Evolutionary conservation across 2,888 invertebrate species (phyloP).

Genomic region (Tethea ocularis): DNA sequence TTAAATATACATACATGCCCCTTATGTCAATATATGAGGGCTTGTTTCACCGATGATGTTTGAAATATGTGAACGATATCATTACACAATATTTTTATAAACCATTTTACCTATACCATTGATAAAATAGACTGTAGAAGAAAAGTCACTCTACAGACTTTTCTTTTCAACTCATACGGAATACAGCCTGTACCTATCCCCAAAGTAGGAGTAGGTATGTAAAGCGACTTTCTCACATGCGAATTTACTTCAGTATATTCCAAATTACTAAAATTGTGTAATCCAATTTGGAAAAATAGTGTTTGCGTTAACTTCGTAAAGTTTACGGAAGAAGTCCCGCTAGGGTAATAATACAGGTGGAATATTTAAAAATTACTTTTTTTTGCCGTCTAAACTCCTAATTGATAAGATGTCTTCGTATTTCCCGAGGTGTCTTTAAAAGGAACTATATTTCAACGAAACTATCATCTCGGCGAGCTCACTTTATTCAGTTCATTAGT

Average conservation of each 20-base stretch:
- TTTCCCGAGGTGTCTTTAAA: constrained; percentile 41
- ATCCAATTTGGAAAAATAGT: background rate
- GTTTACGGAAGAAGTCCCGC: background rate
- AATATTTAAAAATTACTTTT: constrained; percentile 3
- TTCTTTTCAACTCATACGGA: too few species aligned
- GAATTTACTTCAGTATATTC: too few species aligned
- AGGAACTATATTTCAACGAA: constrained; percentile 41
- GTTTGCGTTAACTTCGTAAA: background rate
- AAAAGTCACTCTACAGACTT: too few species aligned
- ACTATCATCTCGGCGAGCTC: constrained; percentile 41
- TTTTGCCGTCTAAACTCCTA: constrained; percentile 28
- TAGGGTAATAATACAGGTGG: background rate
- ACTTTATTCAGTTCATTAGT: constrained; percentile 59
- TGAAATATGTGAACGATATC: background rate
- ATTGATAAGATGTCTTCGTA: constrained; percentile 36
- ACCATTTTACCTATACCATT: background rate
- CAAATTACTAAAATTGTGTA: too few species aligned
- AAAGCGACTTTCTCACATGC: too few species aligned
- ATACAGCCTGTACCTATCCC: too few species aligned
- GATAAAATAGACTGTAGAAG: background rate
- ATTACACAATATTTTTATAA: background rate
- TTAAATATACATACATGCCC: constrained; percentile 2
- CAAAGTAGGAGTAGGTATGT: too few species aligned
- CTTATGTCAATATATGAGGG: constrained; percentile 6
- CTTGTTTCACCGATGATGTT: background rate